Base-by-base conservation (phyloP, 1,140 invertebrate genomes). In the Heliconius eleuchia region DNA sequence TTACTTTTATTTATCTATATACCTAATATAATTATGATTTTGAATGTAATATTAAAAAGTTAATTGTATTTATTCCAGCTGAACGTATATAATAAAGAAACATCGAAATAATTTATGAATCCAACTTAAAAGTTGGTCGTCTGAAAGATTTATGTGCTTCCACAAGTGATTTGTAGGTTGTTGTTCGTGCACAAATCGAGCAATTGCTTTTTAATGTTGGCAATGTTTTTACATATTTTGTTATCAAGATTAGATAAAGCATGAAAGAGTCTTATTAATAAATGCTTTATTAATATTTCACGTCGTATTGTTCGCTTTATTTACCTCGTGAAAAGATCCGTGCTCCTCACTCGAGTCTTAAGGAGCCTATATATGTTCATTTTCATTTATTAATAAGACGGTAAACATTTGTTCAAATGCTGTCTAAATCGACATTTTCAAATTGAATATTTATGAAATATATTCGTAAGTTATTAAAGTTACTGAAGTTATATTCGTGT, bases 91-190 rank as follows among this genome's bases (percentile, higher is more conserved):
- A 30, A n/a, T 72, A 39, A 72, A 30, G 19, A 72, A n/a, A 72
- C 34, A 37, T 39, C 71, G 30, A 72, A 72, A 72, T 39, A 42
- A 27, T 72, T 72, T 72, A 72, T 19, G 18, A 72, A 39, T 71
- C 80, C 79, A 80, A 86, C 76, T 82, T 71, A 83, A 79, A 86
- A 84, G 78, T 82, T 78, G 84, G 84, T 85, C 77, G 85, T 85
- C 83, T 86, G 81, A 80, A 86, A 80, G 76, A 84, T 85, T 84
- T 84, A 83, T 83, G 90, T 91, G 90, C 90, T 91, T 91, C 90
- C 90, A 91, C 87, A 75, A 85, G 82, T 84, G 80, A 77, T 86
- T 85, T 84, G 84, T 77, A 77, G 55, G 76, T 82, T 82, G 80
- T 81, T 78, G 80, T 81, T 77, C 46, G 73, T 81, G 76, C 76